These are phyloP conservation scores for Eulemur macaco DNA, from an alignment of 2,113 vertebrate genomes.

Conservation along the genomic window DNA sequence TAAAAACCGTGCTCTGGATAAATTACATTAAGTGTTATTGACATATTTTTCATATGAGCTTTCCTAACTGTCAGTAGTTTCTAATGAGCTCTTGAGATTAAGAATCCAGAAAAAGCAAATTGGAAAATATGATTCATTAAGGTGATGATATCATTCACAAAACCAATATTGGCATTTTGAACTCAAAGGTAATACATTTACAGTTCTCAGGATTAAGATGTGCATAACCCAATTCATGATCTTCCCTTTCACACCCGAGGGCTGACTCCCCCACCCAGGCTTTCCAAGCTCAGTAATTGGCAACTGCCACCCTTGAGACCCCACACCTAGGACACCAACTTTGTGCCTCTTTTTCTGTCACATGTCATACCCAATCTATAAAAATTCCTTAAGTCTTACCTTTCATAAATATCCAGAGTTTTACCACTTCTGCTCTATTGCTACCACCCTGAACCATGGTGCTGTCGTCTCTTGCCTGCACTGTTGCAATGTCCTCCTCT, in stretches of 20 bases:
- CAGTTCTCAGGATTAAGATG: background rate
- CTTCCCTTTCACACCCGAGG: background rate
- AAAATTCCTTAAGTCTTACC: background rate
- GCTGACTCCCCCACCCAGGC: fast-evolving
- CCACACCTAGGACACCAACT: background rate
- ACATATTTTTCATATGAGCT: background rate
- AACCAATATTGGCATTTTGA: background rate
- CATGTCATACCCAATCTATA: background rate
- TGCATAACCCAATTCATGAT: background rate
- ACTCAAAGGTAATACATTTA: background rate
- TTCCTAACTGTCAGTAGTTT: background rate
- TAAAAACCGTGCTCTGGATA: background rate
- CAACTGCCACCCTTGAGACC: background rate
- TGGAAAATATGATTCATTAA: background rate
- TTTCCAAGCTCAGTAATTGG: background rate
- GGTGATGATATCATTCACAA: background rate
- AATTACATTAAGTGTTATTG: background rate
- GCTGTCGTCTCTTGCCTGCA: background rate
- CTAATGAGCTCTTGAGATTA: background rate
- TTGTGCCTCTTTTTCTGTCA: background rate
- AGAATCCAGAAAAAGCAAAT: background rate
- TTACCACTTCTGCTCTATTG: background rate
- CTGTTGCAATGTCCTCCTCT: background rate
- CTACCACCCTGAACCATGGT: no score
- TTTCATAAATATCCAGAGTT: background rate